phyloP scores from a whole-genome alignment of 2,113 vertebrate species.

The Azemiops feae region DNA sequence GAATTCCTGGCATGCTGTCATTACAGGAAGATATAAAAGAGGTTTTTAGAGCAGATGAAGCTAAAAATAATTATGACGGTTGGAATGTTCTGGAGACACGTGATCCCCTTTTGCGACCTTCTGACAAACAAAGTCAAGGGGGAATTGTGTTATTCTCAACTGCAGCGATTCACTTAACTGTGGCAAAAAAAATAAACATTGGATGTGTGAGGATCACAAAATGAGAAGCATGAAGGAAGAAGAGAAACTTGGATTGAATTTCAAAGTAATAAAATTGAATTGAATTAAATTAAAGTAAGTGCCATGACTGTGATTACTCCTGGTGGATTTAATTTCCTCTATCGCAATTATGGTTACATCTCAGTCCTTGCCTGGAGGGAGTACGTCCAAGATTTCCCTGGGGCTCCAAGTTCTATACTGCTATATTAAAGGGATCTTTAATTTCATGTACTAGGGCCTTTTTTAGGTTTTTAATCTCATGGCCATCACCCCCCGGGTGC shows the following conservation, averaged over 20 bases:
- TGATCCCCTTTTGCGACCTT: background rate
- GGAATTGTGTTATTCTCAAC: background rate
- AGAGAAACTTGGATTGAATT: background rate
- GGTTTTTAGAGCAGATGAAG: background rate
- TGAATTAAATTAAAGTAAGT: background rate
- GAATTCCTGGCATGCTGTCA: background rate
- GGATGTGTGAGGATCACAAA: background rate
- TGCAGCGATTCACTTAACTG: background rate
- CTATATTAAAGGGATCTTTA: background rate
- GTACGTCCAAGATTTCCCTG: background rate
- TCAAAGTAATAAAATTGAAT: background rate
- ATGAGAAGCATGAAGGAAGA: background rate
- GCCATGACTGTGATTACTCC: background rate
- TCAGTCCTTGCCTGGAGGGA: background rate
- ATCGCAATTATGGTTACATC: background rate
- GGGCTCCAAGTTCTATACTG: background rate
- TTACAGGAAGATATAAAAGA: background rate
- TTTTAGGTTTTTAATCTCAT: background rate
- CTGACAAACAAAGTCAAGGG: background rate
- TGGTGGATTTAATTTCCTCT: background rate
- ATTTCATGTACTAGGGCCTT: background rate
- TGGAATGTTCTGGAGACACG: background rate
- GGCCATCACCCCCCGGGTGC: background rate
- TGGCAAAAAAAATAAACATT: background rate
- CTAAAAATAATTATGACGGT: background rate